Base-by-base conservation (phyloP, 2,888 invertebrate genomes). In the Ophion obscuratus region DNA sequence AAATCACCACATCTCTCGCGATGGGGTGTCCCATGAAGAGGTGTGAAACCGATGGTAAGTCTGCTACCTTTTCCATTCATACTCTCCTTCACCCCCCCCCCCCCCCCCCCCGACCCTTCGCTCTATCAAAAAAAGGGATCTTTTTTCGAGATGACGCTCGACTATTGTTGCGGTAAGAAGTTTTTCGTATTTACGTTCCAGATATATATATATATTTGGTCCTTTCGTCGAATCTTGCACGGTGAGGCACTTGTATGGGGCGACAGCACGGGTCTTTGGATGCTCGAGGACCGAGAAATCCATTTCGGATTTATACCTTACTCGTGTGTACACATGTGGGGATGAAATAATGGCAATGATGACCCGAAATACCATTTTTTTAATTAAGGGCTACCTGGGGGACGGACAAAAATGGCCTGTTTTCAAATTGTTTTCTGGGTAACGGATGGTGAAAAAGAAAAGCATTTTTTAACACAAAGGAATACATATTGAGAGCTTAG, bases 11-110 rank as follows among this genome's bases (percentile, higher is more conserved):
- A 40, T 74, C 78, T 53, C 70, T 75, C 88, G 85, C 91, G 87
- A 88, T 90, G 90, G 90, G 91, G 91, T 89, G 91, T 90, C 90
- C 87, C 86, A 84, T 84, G 87, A 87, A 89, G 91, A 93, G 93
- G 94, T 92, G 94, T 93, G 92, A 93, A 93, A 91, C 90, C 89
- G 91, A 91, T 89, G 92, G 89, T 83, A 92, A 92, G 92, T 92
- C 92, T 91, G 40, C 40, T 40, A 40, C 88, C 85, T 75, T 61
- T 24, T 24, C 59, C 64, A 31, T 76, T 53, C 47, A 31, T 47
- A 27, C 36, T 47, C 36, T 17, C 53, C 47, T 40, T 47, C 47
- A n/a, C n/a, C n/a, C 36, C 61, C 24, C 20, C 36, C 40, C 36
- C 36, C 64, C 66, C 71, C 47, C 71, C 57, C 66, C 9, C 20